A percentile compares a stretch with the other conserved stretches of the same genome.
These are phyloP conservation scores for Hypothenemus hampei DNA, from an alignment of 1,140 invertebrate species.

Conservation along the genomic window DNA sequence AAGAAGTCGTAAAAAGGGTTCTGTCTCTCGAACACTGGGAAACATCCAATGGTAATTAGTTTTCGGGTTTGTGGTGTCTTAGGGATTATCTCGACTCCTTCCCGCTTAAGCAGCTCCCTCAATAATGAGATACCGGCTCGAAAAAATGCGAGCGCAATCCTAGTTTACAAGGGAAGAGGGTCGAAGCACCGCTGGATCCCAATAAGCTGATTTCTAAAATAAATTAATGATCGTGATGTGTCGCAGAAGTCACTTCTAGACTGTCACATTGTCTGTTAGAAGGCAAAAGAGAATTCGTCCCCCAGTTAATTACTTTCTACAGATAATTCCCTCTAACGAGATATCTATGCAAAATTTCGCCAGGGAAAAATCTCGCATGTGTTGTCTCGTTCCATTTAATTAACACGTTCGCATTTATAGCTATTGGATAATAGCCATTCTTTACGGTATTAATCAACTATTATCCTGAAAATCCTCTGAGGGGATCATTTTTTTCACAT, in stretches of 20 bases:
- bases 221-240: constrained; percentile 43
- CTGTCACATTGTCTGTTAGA: constrained; percentile 44
- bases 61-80: constrained; percentile 32
- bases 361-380: constrained; percentile 29
- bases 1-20: constrained; percentile 42
- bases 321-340: constrained; percentile 41
- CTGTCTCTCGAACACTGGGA: constrained; percentile 8
- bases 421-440: constrained; percentile 25
- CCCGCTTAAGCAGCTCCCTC: constrained; percentile 37
- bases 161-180: constrained; percentile 18
- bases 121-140: constrained; percentile 38
- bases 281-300: constrained; percentile 34
- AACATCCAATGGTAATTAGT: constrained; percentile 36
- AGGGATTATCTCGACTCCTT: constrained; percentile 40
- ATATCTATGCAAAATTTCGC: constrained; percentile 39
- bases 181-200: constrained; percentile 33
- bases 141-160: constrained; percentile 36
- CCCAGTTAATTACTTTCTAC: constrained; percentile 41
- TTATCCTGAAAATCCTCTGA: no score
- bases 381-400: constrained; percentile 25
- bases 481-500: no score
- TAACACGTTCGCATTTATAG: constrained; percentile 27
- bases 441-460: constrained; percentile 25
- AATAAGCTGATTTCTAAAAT: constrained; percentile 46
- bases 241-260: constrained; percentile 42